Evolutionary conservation across 2,113 vertebrate genomes (phyloP).

Genomic region (Nibea coibor): DNA sequence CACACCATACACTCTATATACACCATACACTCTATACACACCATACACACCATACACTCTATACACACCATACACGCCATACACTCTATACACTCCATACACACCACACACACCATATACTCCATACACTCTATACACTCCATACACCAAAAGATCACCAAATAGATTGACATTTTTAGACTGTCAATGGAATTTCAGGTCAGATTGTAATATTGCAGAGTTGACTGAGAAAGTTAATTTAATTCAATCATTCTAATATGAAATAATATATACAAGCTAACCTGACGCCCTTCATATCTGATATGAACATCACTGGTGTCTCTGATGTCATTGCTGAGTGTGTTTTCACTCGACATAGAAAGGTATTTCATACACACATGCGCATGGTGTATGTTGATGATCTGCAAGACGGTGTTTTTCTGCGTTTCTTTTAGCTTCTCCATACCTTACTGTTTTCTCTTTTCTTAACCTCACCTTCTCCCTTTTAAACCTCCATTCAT

Average conservation of each 20-base stretch:
- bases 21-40: too few relatives aligned
- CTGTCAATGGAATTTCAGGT: background rate
- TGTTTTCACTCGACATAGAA: background rate
- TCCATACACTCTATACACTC: too few relatives aligned
- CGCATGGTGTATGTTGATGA: background rate
- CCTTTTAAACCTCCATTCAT: constrained; percentile 8
- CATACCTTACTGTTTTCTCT: constrained; percentile 13
- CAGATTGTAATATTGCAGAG: background rate
- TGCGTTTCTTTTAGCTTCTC: constrained; percentile 1
- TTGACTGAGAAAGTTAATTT: background rate
- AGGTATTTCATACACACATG: background rate
- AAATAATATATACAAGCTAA: background rate
- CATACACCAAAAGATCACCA: too few relatives aligned
- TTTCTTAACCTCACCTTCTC: constrained; percentile 24
- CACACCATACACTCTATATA: too few relatives aligned
- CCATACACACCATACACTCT: too few relatives aligned
- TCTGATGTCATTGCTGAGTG: background rate
- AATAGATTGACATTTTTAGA: too few relatives aligned
- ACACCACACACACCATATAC: background rate
- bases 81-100: too few relatives aligned
- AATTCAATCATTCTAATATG: background rate
- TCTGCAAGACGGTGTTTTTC: too few relatives aligned
- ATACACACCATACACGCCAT: background rate
- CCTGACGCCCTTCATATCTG: background rate
- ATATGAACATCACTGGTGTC: background rate